Evolutionary conservation across 2,888 invertebrate species (phyloP), one percentile per base, ranked within the genome.

Genomic region (Zhuqinia jingwanae): DNA sequence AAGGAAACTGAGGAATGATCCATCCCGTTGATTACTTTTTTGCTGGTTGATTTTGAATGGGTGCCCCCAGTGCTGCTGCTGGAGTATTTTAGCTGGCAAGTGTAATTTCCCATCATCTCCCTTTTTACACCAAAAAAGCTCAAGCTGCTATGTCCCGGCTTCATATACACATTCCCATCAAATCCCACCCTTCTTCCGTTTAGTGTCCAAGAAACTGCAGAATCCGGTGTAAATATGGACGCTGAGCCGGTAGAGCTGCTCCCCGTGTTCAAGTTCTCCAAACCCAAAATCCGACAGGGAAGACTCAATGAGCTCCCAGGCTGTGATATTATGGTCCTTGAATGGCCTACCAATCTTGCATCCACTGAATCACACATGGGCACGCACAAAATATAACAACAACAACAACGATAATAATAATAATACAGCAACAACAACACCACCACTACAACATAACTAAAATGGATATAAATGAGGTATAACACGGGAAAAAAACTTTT

Each of bases 311-410:
- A 85, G 75, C 78, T 87, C 47, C 90, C 90, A 82, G 85, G 77
- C 56, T 87, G 83, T 27, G 85, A 77, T 80, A 86, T 87, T 45
- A 90, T 77, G 25, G 84, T 56, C 76, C 89, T 81, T 30, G 90
- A 88, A 77, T 90, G 90, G 25, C 90, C 90, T 56, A 90, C 89
- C 68, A 90, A 81, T 85, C 90, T 88, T n/a, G 89, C 79, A 60
- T 90, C 88, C 78, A 90, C 90, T 90, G 65, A 56, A 56, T 17
- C 13, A 47, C 42, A 70, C 20, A 25, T 13, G 25, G 20, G 30
- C 45, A 73, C 53, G 45, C 53, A 83, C 58, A 68, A n/a, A 50
- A 80, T 60, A 75, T 15, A 15, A 47, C 47, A 47, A 13, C n/a
- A n/a, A n/a, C 3, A 20, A 56, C 13, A 79, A 79, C 11, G 45